A percentile compares a stretch with the other conserved stretches of the same genome.
These are phyloP conservation scores for Acanthosepion pharaonis DNA, from an alignment of 2,888 invertebrate species.

Conservation along the genomic window DNA sequence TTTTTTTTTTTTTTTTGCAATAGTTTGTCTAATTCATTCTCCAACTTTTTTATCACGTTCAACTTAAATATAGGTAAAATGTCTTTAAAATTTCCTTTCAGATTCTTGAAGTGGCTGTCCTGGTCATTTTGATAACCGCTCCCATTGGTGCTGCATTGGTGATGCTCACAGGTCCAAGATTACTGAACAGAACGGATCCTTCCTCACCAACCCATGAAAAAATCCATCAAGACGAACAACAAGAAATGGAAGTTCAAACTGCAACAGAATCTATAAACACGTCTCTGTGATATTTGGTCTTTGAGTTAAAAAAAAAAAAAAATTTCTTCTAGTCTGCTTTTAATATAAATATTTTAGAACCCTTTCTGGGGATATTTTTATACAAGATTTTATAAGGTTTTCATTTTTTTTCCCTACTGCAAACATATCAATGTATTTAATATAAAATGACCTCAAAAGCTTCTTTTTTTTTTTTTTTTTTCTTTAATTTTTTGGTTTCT, in stretches of 20 bases:
- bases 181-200: constrained; percentile 57
- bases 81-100: constrained; percentile 51
- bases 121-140: constrained; percentile 72
- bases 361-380: too few relatives aligned
- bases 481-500: too few relatives aligned
- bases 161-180: constrained; percentile 65
- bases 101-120: constrained; percentile 71
- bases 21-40: background rate
- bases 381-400: too few relatives aligned
- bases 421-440: too few relatives aligned
- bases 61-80: background rate
- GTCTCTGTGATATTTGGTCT: background rate
- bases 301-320: too few relatives aligned
- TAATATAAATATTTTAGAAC: too few relatives aligned
- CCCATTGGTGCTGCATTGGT: constrained; percentile 72
- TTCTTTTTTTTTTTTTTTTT: too few relatives aligned
- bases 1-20: too few relatives aligned
- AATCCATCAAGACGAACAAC: background rate
- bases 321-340: too few relatives aligned
- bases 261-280: background rate
- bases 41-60: background rate
- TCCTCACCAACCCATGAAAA: background rate
- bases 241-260: background rate
- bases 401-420: too few relatives aligned
- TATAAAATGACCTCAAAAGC: too few relatives aligned